Evolutionary conservation across 2,888 invertebrate genomes (phyloP), one percentile per base, ranked within the genome.

Genomic region (Phalera bucephala): DNA sequence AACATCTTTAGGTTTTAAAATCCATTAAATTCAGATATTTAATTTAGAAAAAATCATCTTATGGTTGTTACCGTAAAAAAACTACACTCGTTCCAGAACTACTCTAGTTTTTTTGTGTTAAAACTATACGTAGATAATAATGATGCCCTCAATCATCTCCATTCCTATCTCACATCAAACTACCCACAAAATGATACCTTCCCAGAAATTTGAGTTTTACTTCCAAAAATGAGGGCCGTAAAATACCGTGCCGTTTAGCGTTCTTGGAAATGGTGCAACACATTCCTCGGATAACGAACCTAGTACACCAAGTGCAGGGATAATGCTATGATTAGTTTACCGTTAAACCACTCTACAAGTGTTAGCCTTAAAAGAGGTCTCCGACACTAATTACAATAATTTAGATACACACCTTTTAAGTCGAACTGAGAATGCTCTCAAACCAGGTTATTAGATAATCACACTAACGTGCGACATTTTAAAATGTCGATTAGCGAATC

Each of bases 271-370:
- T 59, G 51, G 65, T 72, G 64, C 54, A 67, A 74, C 59, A 74
- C 75, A 78, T 84, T 80, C 74, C 63, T 62, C 33, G 58, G 67
- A 68, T 72, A 73, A 67, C 57, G 57, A 45, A 60, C 52, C 52
- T 60, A 54, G 57, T 58, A 35, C 28, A 31, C 48, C 45, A 63
- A 64, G 61, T 61, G 59, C 58, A 52, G 63, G 69, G 70, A 68
- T 74, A 79, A 66, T 66, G 60, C 72, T 72, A 73, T 71, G 75
- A 80, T 76, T 68, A 67, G 40, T 60, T 41, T 66, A 70, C 77
- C 68, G 75, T 74, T 75, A 66, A 57, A 57, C 48, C 40, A 50
- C 45, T 50, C 31, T 15, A 35, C n/a, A 44, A 65, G 57, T 54
- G 53, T 49, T 56, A 57, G 57, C 49, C 49, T 44, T 57, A 46